Conservation (phyloP, 2,797 vertebrate genomes). For the Semotilus atromaculatus region DNA sequence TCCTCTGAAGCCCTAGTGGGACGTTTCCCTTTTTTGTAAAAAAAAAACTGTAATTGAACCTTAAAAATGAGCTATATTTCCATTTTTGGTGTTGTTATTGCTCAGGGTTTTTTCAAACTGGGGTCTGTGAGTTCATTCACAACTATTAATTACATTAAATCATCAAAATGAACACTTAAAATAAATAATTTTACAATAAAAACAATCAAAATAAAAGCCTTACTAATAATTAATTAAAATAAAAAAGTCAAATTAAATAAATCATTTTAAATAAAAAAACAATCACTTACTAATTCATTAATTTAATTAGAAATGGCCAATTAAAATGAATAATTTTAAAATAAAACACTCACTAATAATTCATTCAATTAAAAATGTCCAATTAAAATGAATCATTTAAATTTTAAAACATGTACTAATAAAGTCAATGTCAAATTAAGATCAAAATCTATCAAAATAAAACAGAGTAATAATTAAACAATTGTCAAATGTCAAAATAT, state of each 20-base stretch:
- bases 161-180: neutral
- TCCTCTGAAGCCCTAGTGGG: neutral
- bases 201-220: too few species aligned
- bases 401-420: too few species aligned
- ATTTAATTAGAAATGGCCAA: neutral
- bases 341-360: too few species aligned
- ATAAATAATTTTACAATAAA: too few species aligned
- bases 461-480: neutral
- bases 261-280: neutral
- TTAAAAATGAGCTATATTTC: neutral
- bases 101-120: neutral
- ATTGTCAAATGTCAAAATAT: neutral
- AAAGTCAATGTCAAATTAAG: neutral
- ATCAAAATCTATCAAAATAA: neutral
- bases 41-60: neutral
- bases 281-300: neutral
- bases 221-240: too few species aligned
- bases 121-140: neutral
- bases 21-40: neutral
- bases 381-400: neutral
- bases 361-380: neutral
- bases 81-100: neutral
- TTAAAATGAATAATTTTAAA: too few species aligned
- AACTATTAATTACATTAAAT: neutral
- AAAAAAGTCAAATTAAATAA: neutral